phyloP scores from a whole-genome alignment of 1,140 invertebrate species.

The Dendroctonus valens region DNA sequence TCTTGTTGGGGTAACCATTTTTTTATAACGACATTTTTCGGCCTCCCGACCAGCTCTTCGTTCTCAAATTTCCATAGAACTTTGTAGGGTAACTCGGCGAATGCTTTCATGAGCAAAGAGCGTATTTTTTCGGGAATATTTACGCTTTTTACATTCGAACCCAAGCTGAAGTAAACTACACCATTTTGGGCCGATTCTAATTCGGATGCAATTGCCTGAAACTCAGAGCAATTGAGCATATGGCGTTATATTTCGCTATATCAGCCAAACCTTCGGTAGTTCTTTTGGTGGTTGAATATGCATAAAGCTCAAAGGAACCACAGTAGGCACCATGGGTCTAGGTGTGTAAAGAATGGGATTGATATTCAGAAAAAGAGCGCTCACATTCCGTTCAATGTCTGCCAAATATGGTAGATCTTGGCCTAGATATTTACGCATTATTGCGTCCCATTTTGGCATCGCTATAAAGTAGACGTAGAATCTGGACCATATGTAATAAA shows the following conservation, averaged over 20 bases:
- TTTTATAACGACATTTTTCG: slow-evolving; percentile 61
- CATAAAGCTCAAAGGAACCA: slow-evolving; percentile 53
- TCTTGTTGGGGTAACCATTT: slow-evolving; percentile 73
- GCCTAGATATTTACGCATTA: slow-evolving; percentile 50
- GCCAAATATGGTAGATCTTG: slow-evolving; percentile 49
- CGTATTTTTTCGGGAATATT: slow-evolving; percentile 48
- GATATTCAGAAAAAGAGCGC: slow-evolving; percentile 55
- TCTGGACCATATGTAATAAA: slow-evolving; percentile 37
- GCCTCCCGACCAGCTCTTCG: slow-evolving; percentile 56
- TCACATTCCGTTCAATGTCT: slow-evolving; percentile 53
- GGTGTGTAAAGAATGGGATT: slow-evolving; percentile 52
- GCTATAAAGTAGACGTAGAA: slow-evolving; percentile 38
- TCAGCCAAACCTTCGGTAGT: slow-evolving; percentile 42
- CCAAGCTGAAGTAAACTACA: slow-evolving; percentile 57
- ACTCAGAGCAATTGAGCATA: neutral
- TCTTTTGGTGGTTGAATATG: slow-evolving; percentile 50
- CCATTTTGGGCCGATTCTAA: slow-evolving; percentile 48
- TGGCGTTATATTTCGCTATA: too few relatives aligned
- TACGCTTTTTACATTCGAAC: slow-evolving; percentile 51
- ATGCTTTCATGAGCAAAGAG: slow-evolving; percentile 50
- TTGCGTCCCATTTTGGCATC: slow-evolving; percentile 40
- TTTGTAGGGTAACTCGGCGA: slow-evolving; percentile 52
- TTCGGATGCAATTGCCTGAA: slow-evolving; percentile 25
- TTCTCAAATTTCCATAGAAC: slow-evolving; percentile 56
- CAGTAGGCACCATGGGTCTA: slow-evolving; percentile 51